Percentiles rank a stretch among this genome's conserved stretches.
These are phyloP conservation scores for Porites australiensis DNA, from an alignment of 64 coral and sea anemone species.

Conservation along the genomic window DNA sequence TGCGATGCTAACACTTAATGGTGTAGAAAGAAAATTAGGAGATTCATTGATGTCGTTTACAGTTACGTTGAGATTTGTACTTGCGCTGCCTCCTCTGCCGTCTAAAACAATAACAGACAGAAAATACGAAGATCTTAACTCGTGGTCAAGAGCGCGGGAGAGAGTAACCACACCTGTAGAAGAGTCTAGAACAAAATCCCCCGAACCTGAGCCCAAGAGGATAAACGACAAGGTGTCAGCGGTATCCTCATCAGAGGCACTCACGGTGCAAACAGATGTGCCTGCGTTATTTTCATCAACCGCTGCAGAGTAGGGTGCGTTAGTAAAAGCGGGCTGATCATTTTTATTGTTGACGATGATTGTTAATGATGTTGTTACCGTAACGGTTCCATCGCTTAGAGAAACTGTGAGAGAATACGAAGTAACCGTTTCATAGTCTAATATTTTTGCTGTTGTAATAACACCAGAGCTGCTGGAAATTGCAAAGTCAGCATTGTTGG, in stretches of 20 bases:
- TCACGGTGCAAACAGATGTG: constrained; percentile 59
- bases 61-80: constrained; percentile 54
- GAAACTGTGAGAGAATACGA: constrained; percentile 58
- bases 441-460: constrained; percentile 44
- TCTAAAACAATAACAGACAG: constrained; percentile 26
- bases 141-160: constrained; percentile 27
- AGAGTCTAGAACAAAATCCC: constrained; percentile 48
- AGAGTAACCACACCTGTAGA: constrained; percentile 56
- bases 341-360: constrained; percentile 38
- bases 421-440: constrained; percentile 45
- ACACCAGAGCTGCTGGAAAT: constrained; percentile 59
- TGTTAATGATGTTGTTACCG: background rate
- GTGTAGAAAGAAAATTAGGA: constrained; percentile 33
- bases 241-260: constrained; percentile 58
- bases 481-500: constrained; percentile 56
- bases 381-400: constrained; percentile 25
- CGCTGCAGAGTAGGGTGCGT: constrained; percentile 34
- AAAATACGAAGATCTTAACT: constrained; percentile 46
- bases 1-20: constrained; percentile 20
- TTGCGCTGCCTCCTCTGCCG: constrained; percentile 1
- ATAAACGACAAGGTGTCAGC: constrained; percentile 43
- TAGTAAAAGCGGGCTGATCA: constrained; percentile 50
- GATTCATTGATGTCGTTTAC: constrained; percentile 44
- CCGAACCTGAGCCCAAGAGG: constrained; percentile 41
- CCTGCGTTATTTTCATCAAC: constrained; percentile 57